Percentiles rank a stretch among this genome's conserved stretches.
Conservation (phyloP, 2,797 vertebrate species). For the Bucorvus abyssinicus region DNA sequence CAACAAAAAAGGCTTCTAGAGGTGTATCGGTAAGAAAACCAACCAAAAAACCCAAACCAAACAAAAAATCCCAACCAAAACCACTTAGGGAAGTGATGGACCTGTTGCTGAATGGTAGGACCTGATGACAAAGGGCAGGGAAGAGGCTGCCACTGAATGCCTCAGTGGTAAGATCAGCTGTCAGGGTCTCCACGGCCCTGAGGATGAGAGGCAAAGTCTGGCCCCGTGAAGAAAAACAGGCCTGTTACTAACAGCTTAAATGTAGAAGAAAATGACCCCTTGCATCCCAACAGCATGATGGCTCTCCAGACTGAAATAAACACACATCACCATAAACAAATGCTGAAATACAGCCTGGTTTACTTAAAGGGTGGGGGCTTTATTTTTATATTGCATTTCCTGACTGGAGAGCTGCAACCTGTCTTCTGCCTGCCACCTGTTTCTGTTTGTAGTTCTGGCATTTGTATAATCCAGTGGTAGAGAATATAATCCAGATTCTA, state of each 20-base stretch:
- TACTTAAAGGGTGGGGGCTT: constrained; percentile 14
- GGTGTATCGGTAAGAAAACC: background rate
- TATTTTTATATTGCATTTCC: constrained; percentile 55
- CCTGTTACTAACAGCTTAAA: background rate
- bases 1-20: background rate
- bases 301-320: constrained; percentile 13
- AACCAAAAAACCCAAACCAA: background rate
- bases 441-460: constrained; percentile 44
- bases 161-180: background rate
- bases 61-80: background rate
- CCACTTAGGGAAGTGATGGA: background rate
- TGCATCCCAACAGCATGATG: background rate
- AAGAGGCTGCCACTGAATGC: background rate
- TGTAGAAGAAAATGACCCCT: background rate
- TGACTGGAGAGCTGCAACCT: constrained; percentile 6
- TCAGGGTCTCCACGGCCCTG: background rate
- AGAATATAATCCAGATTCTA: background rate
- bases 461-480: constrained; percentile 7
- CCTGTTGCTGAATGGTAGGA: background rate
- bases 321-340: constrained; percentile 10
- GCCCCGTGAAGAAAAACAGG: too few species aligned
- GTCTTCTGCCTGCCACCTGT: constrained; percentile 31
- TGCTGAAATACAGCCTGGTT: background rate
- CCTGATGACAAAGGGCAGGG: background rate
- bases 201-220: background rate